phyloP scores from a whole-genome alignment of 2,888 invertebrate genomes.

The Atrina japonica region DNA sequence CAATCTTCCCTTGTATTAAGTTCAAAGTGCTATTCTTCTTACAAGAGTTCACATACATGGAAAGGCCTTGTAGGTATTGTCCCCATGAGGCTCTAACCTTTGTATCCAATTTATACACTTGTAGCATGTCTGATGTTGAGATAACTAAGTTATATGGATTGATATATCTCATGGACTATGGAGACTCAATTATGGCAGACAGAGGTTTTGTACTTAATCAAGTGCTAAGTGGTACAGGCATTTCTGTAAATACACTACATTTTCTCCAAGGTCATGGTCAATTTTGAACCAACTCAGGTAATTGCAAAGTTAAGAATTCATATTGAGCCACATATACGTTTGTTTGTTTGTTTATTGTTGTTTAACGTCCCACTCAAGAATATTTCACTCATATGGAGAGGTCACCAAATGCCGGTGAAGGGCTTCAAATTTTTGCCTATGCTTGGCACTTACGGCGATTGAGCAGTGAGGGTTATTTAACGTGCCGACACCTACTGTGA shows the following conservation, averaged over 20 bases:
- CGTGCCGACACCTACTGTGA: too few species aligned
- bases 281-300: slow-evolving; percentile 35
- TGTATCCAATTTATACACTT: slow-evolving; percentile 28
- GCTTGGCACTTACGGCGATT: too few species aligned
- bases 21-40: slow-evolving; percentile 27
- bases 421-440: too few species aligned
- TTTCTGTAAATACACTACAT: slow-evolving; percentile 27
- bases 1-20: slow-evolving; percentile 16
- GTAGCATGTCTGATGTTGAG: slow-evolving; percentile 49
- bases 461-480: too few species aligned
- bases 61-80: slow-evolving; percentile 43
- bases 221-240: slow-evolving; percentile 25
- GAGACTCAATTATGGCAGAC: slow-evolving; percentile 28
- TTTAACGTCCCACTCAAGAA: too few species aligned
- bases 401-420: too few species aligned
- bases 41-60: slow-evolving; percentile 28
- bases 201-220: slow-evolving; percentile 31
- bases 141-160: slow-evolving; percentile 38
- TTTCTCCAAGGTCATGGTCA: slow-evolving; percentile 37
- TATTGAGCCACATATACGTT: slow-evolving; percentile 38
- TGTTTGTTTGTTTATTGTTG: too few species aligned
- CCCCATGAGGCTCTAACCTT: slow-evolving; percentile 35
- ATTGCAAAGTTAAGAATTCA: slow-evolving; percentile 41
- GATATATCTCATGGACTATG: slow-evolving; percentile 33
- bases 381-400: too few species aligned